A percentile compares a stretch with the other conserved stretches of the same genome.
phyloP scores from a whole-genome alignment of 2,888 invertebrate genomes.

The Callyntrura sp. region DNA sequence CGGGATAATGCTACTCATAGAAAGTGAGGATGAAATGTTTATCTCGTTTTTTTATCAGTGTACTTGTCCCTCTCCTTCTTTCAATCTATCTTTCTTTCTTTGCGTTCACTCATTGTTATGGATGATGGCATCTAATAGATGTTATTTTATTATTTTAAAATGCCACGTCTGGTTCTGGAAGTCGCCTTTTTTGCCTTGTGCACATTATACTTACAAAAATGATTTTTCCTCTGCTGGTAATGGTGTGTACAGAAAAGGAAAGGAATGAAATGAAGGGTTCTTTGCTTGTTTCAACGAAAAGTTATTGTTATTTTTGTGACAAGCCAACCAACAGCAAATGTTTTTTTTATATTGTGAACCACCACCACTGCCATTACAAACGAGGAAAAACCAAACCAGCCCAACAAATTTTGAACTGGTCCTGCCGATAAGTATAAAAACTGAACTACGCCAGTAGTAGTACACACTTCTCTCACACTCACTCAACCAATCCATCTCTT shows the following conservation, averaged over 20 bases:
- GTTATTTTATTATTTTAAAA: conserved; percentile 42
- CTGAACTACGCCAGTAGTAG: neutral
- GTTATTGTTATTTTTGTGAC: conserved; percentile 60
- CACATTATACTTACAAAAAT: neutral
- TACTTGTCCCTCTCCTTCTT: conserved; percentile 36
- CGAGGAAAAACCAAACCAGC: conserved; percentile 6
- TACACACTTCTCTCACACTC: neutral
- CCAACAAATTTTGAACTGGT: conserved; percentile 40
- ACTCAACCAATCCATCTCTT: conserved; percentile 28
- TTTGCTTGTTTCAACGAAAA: conserved; percentile 35
- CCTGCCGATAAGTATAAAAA: neutral
- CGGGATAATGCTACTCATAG: conserved; percentile 29
- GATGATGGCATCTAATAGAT: neutral
- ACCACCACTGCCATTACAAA: conserved; percentile 14
- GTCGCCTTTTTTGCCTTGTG: neutral
- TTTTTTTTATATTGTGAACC: conserved; percentile 17
- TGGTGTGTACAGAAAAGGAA: conserved; percentile 12
- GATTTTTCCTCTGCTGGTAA: conserved; percentile 21
- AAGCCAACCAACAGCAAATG: conserved; percentile 36
- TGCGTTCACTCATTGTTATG: neutral
- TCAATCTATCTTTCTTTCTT: neutral
- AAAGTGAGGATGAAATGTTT: conserved; percentile 39
- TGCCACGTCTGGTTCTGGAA: conserved; percentile 14
- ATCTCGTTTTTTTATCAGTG: conserved; percentile 36
- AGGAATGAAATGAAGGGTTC: conserved; percentile 7